phyloP scores from a whole-genome alignment of 2,113 vertebrate genomes.

The Macroglossus sobrinus region DNA sequence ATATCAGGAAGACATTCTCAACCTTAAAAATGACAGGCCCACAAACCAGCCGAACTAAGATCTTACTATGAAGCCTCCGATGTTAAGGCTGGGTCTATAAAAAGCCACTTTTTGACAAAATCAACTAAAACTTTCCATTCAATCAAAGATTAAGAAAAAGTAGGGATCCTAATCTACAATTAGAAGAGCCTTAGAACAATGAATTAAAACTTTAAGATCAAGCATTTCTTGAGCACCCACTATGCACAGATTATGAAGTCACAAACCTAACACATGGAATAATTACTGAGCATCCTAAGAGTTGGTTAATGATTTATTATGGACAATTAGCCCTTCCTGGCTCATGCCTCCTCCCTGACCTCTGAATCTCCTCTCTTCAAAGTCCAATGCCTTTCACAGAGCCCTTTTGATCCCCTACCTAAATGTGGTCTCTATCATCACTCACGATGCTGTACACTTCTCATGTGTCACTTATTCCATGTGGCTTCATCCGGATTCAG shows the following conservation, averaged over 20 bases:
- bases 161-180: neutral
- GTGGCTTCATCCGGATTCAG: neutral
- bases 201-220: neutral
- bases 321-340: neutral
- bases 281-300: neutral
- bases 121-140: neutral
- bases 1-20: neutral
- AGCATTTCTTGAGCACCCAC: neutral
- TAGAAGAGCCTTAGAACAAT: neutral
- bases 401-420: neutral
- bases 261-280: neutral
- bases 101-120: neutral
- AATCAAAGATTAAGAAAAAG: neutral
- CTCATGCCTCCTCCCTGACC: neutral
- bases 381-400: neutral
- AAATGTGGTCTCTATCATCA: neutral
- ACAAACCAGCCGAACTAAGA: neutral
- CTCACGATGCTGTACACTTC: neutral
- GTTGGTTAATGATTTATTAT: neutral
- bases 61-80: neutral
- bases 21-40: neutral
- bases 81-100: neutral
- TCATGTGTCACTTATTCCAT: no score
- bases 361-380: neutral
- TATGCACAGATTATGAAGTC: neutral